Conservation (phyloP, 2,113 vertebrate species). For the Australoheros scitulus region DNA sequence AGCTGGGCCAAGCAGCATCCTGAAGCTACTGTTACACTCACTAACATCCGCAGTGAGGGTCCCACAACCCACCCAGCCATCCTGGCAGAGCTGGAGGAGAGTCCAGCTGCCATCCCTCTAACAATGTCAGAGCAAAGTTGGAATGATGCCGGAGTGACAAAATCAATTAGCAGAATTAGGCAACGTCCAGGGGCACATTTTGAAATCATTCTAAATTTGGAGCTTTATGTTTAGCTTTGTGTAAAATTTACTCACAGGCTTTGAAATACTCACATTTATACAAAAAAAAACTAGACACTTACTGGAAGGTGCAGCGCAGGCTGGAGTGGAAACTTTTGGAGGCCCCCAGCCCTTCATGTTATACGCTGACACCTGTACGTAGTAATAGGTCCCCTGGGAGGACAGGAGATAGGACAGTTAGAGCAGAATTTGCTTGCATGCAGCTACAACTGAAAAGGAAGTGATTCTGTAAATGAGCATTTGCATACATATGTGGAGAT, state of each 20-base stretch:
- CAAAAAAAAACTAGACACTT: constrained; percentile 64
- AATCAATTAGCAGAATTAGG: constrained; percentile 28
- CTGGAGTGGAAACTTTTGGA: constrained; percentile 78
- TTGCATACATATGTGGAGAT: not conserved
- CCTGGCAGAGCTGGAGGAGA: constrained; percentile 29
- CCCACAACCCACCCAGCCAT: constrained; percentile 53
- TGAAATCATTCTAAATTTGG: constrained; percentile 2
- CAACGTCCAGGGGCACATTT: constrained; percentile 1
- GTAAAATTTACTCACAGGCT: not conserved
- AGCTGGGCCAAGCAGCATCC: constrained; percentile 58
- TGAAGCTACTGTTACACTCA: constrained; percentile 69
- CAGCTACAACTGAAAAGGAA: not conserved
- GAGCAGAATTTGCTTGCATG: not conserved
- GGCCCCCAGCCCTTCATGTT: constrained; percentile 95
- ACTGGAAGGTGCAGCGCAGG: constrained; percentile 88
- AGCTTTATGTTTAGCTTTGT: constrained; percentile 13
- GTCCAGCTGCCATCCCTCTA: constrained; percentile 60
- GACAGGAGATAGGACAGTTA: constrained; percentile 41
- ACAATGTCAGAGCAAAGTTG: constrained; percentile 56
- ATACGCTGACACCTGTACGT: constrained; percentile 88
- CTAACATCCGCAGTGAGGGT: constrained; percentile 82
- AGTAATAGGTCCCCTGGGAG: constrained; percentile 84
- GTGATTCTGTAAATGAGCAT: not conserved
- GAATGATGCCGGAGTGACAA: constrained; percentile 44
- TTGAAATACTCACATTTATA: not conserved